Base-by-base conservation (phyloP, 2,888 invertebrate species). In the Hypercompe scribonia region DNA sequence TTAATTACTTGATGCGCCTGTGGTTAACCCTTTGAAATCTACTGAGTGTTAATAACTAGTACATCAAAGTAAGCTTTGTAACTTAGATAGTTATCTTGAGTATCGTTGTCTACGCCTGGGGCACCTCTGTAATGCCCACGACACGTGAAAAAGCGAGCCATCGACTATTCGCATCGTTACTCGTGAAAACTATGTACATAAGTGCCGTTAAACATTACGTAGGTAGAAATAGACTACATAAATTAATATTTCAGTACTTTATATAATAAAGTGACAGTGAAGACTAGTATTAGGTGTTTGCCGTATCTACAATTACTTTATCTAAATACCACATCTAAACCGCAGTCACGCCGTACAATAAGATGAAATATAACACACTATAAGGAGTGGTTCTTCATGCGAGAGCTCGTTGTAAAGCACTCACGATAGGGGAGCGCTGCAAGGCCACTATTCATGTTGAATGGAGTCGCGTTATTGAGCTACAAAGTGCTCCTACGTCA, bases 401-500 rank as follows among this genome's bases (percentile, higher is more conserved):
- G 80, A 81, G 78, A 76, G 79, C 78, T 77, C 68, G 74, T 64
- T 83, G 77, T 81, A 83, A 82, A 79, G 86, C 83, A 83, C 85
- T 84, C 78, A 79, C 74, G 74, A 82, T 81, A 78, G 79, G 79
- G 80, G 75, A 61, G 78, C 81, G 79, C 79, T 80, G 82, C 84
- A 79, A 82, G 81, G 84, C 85, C 89, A 89, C 90, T 91, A 88
- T 84, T 84, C 78, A 79, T 86, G 78, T 79, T 83, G 86, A 88
- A 87, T 88, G 85, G 87, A 80, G 87, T 83, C 85, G 84, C 86
- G 84, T 85, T 88, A 89, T 91, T 84, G 89, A 89, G 89, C 88
- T 87, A 85, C 87, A 89, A 90, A 92, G 91, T 91, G 91, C 90
- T 88, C 76, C 87, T 84, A 84, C 85, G 82, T 88, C 87, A 84